A percentile compares a stretch with the other conserved stretches of the same genome.
Conservation (phyloP, 1,140 invertebrate genomes). For the Luehdorfia chinensis region DNA sequence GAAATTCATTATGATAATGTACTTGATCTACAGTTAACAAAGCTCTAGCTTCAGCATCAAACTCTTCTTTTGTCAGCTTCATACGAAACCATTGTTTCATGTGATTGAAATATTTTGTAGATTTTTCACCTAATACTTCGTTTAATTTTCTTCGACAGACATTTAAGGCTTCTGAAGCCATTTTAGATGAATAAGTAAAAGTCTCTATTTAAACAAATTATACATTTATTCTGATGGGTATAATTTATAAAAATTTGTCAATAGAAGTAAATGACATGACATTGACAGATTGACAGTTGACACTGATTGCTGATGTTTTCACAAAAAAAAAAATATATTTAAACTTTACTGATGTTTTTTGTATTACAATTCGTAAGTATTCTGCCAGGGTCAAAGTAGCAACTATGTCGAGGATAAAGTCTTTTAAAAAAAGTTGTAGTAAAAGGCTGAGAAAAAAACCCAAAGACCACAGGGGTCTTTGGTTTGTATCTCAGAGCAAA, state of each 20-base stretch:
- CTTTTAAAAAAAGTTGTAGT: too few relatives aligned
- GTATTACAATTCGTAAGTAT: too few relatives aligned
- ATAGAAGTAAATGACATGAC: too few relatives aligned
- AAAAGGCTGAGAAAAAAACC: too few relatives aligned
- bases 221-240: neutral
- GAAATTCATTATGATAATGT: conserved; percentile 89
- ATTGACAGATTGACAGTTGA: too few relatives aligned
- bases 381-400: too few relatives aligned
- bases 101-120: conserved; percentile 81
- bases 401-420: too few relatives aligned
- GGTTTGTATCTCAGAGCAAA: too few relatives aligned
- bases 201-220: neutral
- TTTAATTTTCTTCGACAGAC: conserved; percentile 79
- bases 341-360: too few relatives aligned
- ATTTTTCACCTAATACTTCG: conserved; percentile 81
- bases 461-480: too few relatives aligned
- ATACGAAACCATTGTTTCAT: conserved; percentile 86
- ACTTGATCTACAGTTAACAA: conserved; percentile 84
- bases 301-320: too few relatives aligned
- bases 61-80: conserved; percentile 88
- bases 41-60: conserved; percentile 85
- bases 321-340: too few relatives aligned
- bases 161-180: conserved; percentile 62
- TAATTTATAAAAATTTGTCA: neutral
- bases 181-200: conserved; percentile 23